phyloP scores from a whole-genome alignment of 1,140 invertebrate genomes.

The Leptoteleia sp. region DNA sequence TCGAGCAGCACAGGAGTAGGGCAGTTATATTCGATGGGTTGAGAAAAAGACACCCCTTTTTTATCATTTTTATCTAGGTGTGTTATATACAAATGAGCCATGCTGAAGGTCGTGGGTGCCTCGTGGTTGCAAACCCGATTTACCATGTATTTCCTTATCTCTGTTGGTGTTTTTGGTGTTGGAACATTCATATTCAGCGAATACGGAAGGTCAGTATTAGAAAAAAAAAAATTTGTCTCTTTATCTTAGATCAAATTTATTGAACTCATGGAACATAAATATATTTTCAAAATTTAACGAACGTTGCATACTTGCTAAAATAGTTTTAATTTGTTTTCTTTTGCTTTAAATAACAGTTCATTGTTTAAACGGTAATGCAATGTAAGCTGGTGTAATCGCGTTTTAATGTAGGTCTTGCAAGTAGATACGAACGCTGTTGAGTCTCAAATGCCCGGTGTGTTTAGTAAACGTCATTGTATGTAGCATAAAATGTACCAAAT shows the following conservation, averaged over 20 bases:
- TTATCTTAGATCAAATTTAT: no score
- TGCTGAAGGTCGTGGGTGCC: slow-evolving; percentile 89
- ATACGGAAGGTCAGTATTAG: slow-evolving; percentile 83
- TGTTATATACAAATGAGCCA: slow-evolving; percentile 80
- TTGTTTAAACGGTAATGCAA: slow-evolving; percentile 4
- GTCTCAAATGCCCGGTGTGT: slow-evolving; percentile 13
- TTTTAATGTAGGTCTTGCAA: slow-evolving; percentile 32
- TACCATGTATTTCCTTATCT: slow-evolving; percentile 85
- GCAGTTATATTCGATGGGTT: slow-evolving; percentile 80
- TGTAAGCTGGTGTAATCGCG: slow-evolving; percentile 1
- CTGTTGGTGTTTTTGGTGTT: slow-evolving; percentile 85
- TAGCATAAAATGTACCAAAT: neutral
- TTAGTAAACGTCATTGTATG: slow-evolving; percentile 6
- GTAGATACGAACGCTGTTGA: slow-evolving; percentile 5
- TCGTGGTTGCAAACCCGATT: slow-evolving; percentile 89
- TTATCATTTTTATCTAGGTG: slow-evolving; percentile 68
- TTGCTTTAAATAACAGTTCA: no score
- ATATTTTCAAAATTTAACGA: no score
- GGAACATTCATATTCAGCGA: slow-evolving; percentile 85
- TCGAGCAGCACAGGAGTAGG: slow-evolving; percentile 61
- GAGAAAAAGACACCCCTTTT: slow-evolving; percentile 70
- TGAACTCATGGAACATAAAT: no score
- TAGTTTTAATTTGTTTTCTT: no score
- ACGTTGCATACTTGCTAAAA: no score
- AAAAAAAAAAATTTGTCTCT: no score